Conservation (phyloP, 1,140 invertebrate genomes). For the Drosophila biarmipes region DNA sequence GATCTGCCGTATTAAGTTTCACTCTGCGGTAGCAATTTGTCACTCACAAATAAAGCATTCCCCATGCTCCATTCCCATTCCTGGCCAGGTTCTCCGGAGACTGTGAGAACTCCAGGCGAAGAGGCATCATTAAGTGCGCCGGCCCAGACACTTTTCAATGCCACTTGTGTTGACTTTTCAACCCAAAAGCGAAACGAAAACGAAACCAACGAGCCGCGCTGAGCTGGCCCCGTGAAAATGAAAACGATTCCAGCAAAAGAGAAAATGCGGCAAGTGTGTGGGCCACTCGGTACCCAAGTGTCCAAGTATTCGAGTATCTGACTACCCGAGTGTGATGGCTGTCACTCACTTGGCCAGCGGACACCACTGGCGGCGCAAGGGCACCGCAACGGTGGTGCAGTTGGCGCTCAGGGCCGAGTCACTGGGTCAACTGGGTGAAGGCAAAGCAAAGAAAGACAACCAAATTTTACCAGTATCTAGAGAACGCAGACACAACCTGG, state of each 20-base stretch:
- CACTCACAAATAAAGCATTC: slow-evolving; percentile 57
- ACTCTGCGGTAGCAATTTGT: slow-evolving; percentile 71
- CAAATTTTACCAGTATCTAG: not conserved
- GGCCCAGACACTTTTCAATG: slow-evolving; percentile 59
- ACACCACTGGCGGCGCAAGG: slow-evolving; percentile 26
- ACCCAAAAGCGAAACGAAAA: slow-evolving; percentile 71
- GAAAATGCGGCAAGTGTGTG: slow-evolving; percentile 60
- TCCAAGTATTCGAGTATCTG: slow-evolving; percentile 23
- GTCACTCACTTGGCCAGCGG: slow-evolving; percentile 51
- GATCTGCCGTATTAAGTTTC: slow-evolving; percentile 58
- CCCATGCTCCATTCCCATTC: not conserved
- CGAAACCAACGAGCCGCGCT: slow-evolving; percentile 51
- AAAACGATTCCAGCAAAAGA: slow-evolving; percentile 70
- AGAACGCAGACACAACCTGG: not conserved
- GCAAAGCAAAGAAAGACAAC: not conserved
- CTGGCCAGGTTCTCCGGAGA: slow-evolving; percentile 35
- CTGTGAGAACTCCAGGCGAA: slow-evolving; percentile 55
- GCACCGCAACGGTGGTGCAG: slow-evolving; percentile 3
- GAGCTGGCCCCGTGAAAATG: slow-evolving; percentile 62
- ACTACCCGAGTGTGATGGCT: slow-evolving; percentile 51
- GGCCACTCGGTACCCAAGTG: slow-evolving; percentile 47
- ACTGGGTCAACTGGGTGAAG: slow-evolving; percentile 63
- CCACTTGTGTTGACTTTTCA: slow-evolving; percentile 75
- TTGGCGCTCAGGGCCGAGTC: slow-evolving; percentile 32
- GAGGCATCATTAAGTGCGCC: slow-evolving; percentile 56